Evolutionary conservation across 2,797 vertebrate genomes (phyloP).

Genomic region (Thripadectes ignobilis): DNA sequence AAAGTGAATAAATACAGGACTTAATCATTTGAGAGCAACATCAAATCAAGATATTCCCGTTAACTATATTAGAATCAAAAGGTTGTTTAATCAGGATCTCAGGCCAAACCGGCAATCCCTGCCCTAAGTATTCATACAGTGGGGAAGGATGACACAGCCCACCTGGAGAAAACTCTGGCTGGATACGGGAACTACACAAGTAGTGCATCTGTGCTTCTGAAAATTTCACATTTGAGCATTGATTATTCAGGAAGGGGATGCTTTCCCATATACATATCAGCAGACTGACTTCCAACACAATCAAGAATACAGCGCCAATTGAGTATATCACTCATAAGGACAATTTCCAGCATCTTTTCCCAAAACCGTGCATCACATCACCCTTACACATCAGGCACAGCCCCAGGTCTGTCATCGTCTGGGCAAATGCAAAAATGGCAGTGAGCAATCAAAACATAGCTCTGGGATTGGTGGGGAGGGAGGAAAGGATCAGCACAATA

Average conservation of each 20-base stretch:
- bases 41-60: background rate
- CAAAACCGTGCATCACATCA: background rate
- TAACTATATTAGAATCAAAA: background rate
- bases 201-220: background rate
- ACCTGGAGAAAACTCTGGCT: background rate
- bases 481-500: background rate
- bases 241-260: background rate
- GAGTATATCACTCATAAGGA: background rate
- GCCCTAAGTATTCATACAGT: background rate
- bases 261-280: accelerated
- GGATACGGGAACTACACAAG: accelerated
- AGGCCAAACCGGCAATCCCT: background rate
- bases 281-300: background rate
- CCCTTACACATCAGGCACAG: background rate
- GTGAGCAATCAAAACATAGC: background rate
- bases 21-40: background rate
- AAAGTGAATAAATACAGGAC: background rate
- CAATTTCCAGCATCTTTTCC: background rate
- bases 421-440: background rate
- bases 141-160: background rate
- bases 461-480: accelerated
- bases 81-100: background rate
- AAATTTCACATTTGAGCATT: background rate
- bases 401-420: background rate
- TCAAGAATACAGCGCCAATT: background rate